Evolutionary conservation across 2,888 invertebrate genomes (phyloP).

Genomic region (Eucriotettix oculatus): DNA sequence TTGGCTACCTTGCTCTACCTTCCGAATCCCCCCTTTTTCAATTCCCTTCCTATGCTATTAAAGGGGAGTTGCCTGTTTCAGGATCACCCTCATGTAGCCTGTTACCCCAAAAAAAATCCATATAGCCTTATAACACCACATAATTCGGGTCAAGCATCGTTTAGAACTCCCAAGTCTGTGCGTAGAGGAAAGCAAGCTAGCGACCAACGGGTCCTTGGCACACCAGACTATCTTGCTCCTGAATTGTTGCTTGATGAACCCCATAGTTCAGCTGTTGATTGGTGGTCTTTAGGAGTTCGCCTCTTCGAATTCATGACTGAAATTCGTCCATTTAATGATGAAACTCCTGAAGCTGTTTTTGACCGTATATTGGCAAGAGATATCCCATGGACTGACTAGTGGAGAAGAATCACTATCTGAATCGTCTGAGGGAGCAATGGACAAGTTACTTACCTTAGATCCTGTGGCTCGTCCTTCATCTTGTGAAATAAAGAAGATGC

Average conservation of each 20-base stretch:
- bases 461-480: conserved; percentile 53
- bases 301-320: conserved; percentile 92
- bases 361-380: conserved; percentile 58
- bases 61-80: too few species aligned
- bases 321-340: conserved; percentile 87
- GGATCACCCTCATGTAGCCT: too few species aligned
- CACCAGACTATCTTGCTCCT: conserved; percentile 91
- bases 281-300: conserved; percentile 95
- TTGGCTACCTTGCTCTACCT: too few species aligned
- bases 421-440: conserved; percentile 56
- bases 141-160: conserved; percentile 47
- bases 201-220: conserved; percentile 74
- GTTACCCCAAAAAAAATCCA: too few species aligned
- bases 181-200: conserved; percentile 39
- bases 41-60: too few species aligned
- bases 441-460: conserved; percentile 55
- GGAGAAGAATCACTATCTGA: conserved; percentile 66
- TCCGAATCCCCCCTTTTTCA: too few species aligned
- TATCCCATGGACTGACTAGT: conserved; percentile 85
- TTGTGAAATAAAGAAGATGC: conserved; percentile 44
- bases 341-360: conserved; percentile 81
- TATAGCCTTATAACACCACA: conserved; percentile 19
- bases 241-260: conserved; percentile 58
- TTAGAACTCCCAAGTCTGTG: conserved; percentile 79
- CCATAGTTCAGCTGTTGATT: conserved; percentile 64